Conservation (phyloP, 1,140 invertebrate genomes). For the Drosophila repleta region DNA sequence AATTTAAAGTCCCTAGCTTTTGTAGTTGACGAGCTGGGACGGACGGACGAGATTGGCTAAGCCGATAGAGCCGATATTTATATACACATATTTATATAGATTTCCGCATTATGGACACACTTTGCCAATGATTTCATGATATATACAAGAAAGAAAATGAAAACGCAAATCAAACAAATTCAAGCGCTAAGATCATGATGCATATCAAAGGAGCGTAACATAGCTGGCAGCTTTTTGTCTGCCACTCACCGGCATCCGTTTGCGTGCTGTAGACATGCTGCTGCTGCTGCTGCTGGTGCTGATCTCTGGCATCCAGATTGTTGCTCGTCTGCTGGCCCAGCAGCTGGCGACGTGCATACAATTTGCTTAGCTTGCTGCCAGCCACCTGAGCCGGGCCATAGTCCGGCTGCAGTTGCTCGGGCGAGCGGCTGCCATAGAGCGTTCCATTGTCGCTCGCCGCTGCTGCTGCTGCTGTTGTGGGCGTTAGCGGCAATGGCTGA, state of each 20-base stretch:
- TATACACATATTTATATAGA: too few species aligned
- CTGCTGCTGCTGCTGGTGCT: constrained; percentile 43
- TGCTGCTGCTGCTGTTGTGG: constrained; percentile 36
- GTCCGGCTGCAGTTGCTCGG: constrained; percentile 19
- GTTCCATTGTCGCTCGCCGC: constrained; percentile 20
- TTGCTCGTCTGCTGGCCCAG: constrained; percentile 53
- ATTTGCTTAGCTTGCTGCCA: constrained; percentile 71
- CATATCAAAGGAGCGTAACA: background rate
- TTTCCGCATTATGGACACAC: too few species aligned
- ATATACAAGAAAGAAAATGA: background rate
- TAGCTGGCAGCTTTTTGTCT: background rate
- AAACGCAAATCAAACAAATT: background rate
- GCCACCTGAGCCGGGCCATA: constrained; percentile 15
- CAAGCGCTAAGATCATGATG: background rate
- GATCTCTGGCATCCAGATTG: constrained; percentile 55
- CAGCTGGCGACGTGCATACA: constrained; percentile 69
- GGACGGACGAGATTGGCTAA: too few species aligned
- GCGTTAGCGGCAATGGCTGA: constrained; percentile 62
- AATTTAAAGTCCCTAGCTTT: too few species aligned
- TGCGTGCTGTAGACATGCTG: constrained; percentile 17
- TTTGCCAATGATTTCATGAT: background rate
- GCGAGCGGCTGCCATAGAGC: constrained; percentile 18
- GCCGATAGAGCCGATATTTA: too few species aligned
- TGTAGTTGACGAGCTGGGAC: too few species aligned
- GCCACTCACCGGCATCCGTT: constrained; percentile 58